A percentile compares a stretch with the other conserved stretches of the same genome.
Evolutionary conservation across 2,113 vertebrate genomes (phyloP).

Genomic region (Bettongia penicillata): DNA sequence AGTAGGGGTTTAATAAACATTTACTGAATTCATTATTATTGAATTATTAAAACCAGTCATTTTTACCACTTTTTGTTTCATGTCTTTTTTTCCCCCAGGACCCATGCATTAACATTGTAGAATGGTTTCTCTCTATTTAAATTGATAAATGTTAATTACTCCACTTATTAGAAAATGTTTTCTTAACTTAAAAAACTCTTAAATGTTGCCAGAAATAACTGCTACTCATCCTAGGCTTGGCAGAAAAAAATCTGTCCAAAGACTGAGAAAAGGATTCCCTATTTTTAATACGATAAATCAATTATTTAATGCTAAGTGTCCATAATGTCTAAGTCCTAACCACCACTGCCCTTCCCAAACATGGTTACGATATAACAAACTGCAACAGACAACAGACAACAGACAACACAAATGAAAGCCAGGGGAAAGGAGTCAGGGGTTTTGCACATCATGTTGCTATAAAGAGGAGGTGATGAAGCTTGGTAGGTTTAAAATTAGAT

Average conservation of each 20-base stretch:
- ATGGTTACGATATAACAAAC: constrained; percentile 11
- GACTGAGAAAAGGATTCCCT: not conserved
- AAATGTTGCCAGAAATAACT: not conserved
- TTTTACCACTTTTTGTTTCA: not conserved
- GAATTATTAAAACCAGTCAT: not conserved
- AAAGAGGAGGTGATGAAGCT: constrained; percentile 48
- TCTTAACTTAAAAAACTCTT: constrained; percentile 20
- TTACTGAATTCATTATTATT: not conserved
- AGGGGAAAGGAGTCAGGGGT: not conserved
- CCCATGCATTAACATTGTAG: not conserved
- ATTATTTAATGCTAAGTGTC: not conserved
- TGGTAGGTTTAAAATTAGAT: constrained; percentile 46
- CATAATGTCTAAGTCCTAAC: not conserved
- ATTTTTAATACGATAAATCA: not conserved
- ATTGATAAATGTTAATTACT: constrained; percentile 27
- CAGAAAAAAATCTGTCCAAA: constrained; percentile 31
- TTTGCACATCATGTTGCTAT: constrained; percentile 29
- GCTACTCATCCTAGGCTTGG: constrained; percentile 1
- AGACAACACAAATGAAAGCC: constrained; percentile 39
- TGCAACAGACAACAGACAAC: not conserved
- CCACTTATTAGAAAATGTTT: constrained; percentile 1
- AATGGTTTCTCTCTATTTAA: constrained; percentile 23
- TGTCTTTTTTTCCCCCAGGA: not conserved
- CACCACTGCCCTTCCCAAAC: constrained; percentile 29
- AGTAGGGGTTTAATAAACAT: not conserved